Conservation (phyloP, 1,140 invertebrate genomes). For the Procambarus clarkii region DNA sequence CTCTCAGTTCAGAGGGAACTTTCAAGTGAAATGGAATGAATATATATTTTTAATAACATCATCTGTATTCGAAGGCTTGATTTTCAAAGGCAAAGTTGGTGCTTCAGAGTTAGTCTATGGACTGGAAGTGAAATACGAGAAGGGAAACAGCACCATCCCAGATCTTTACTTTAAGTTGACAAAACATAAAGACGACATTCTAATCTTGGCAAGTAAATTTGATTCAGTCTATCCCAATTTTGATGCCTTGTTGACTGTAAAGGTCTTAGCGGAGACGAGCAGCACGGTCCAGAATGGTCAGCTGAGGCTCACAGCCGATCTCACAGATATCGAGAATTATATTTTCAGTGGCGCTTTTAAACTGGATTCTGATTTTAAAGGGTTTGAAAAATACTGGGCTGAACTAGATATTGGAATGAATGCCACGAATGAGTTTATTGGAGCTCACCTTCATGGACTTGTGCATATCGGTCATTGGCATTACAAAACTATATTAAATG, state of each 20-base stretch:
- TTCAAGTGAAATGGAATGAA: slow-evolving; percentile 20
- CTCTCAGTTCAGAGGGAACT: not conserved
- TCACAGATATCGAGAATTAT: slow-evolving; percentile 38
- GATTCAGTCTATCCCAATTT: slow-evolving; percentile 22
- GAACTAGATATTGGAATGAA: slow-evolving; percentile 29
- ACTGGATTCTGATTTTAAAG: slow-evolving; percentile 55
- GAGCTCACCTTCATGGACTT: not conserved
- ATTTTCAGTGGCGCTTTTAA: slow-evolving; percentile 15
- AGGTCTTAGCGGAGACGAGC: not conserved
- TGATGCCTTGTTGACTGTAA: slow-evolving; percentile 22
- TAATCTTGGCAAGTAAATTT: slow-evolving; percentile 16
- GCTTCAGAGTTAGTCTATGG: slow-evolving; percentile 4
- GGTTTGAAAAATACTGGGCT: slow-evolving; percentile 40
- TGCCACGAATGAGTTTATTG: not conserved
- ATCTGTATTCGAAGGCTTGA: not conserved
- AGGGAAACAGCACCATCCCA: slow-evolving; percentile 17
- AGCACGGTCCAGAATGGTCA: not conserved
- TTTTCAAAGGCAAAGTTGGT: not conserved
- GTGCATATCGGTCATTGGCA: slow-evolving; percentile 22
- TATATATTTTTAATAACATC: slow-evolving; percentile 15
- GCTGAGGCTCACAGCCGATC: slow-evolving; percentile 19
- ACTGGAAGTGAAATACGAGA: slow-evolving; percentile 1
- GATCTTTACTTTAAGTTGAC: slow-evolving; percentile 5
- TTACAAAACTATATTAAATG: slow-evolving; percentile 16
- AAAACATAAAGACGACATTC: not conserved